Percentiles rank a stretch among this genome's conserved stretches.
Conservation (phyloP, 2,888 invertebrate species). For the Chloromyia formosa region DNA sequence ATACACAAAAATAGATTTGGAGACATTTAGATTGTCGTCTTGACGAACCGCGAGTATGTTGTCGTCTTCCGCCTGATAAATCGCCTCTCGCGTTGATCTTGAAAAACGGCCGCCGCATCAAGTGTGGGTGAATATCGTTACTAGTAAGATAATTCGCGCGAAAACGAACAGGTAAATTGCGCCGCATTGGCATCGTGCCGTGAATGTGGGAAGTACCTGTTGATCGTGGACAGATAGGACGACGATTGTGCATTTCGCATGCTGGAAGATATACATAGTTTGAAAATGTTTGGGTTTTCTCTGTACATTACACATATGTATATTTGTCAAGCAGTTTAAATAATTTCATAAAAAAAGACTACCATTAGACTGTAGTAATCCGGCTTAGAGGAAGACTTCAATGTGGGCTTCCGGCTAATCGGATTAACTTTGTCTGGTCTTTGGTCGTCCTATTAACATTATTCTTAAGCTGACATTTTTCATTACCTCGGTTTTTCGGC, state of each 20-base stretch:
- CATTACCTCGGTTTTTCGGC: not conserved
- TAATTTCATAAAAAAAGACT: too few relatives aligned
- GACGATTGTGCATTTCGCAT: not conserved
- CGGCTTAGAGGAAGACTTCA: not conserved
- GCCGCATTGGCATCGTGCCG: not conserved
- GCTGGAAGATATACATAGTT: not conserved
- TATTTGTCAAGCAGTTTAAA: too few relatives aligned
- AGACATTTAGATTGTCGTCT: not conserved
- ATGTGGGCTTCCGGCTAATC: not conserved
- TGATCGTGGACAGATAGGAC: not conserved
- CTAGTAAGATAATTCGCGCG: not conserved
- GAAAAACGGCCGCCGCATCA: not conserved
- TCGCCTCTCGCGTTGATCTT: conserved; percentile 1
- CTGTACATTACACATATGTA: too few relatives aligned
- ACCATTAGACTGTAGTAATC: not conserved
- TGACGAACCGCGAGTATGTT: not conserved
- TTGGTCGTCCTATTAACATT: too few relatives aligned
- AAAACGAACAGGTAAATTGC: conserved; percentile 33
- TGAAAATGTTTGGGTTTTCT: too few relatives aligned
- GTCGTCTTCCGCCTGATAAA: not conserved
- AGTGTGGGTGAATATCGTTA: conserved; percentile 17
- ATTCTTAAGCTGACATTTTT: not conserved
- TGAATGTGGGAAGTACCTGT: conserved; percentile 33
- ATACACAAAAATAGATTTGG: not conserved
- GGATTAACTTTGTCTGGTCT: not conserved